These are phyloP conservation scores for Mylabris sibirica DNA, from an alignment of 2,888 invertebrate genomes.

Conservation along the genomic window DNA sequence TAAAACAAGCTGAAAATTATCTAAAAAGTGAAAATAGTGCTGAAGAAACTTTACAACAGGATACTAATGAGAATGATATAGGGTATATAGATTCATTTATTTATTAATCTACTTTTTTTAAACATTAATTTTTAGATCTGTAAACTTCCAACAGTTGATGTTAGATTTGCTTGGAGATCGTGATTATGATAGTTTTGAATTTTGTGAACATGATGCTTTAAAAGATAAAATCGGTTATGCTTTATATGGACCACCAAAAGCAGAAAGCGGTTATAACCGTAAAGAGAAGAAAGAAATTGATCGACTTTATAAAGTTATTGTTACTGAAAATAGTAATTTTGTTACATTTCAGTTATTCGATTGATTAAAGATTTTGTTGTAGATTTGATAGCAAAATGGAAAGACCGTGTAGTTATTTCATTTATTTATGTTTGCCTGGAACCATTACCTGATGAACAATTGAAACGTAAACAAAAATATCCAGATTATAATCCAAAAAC, in stretches of 20 bases:
- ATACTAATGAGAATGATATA: conserved; percentile 38
- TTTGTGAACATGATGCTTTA: conserved; percentile 62
- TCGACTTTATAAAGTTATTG: conserved; percentile 45
- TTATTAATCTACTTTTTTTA: neutral
- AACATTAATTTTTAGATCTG: conserved; percentile 36
- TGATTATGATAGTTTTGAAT: conserved; percentile 66
- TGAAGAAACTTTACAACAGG: conserved; percentile 37
- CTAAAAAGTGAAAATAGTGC: conserved; percentile 37
- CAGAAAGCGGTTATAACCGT: conserved; percentile 58
- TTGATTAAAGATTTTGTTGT: neutral
- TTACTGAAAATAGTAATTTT: conserved; percentile 46
- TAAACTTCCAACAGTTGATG: conserved; percentile 65
- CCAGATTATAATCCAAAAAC: conserved; percentile 51
- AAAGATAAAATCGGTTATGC: conserved; percentile 67
- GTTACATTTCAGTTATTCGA: neutral
- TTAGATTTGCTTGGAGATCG: conserved; percentile 67
- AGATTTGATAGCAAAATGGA: conserved; percentile 46
- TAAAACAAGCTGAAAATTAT: conserved; percentile 38
- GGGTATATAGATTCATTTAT: conserved; percentile 32
- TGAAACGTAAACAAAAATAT: conserved; percentile 46
- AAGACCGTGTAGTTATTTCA: conserved; percentile 46
- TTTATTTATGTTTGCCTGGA: conserved; percentile 51
- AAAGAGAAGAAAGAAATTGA: conserved; percentile 47
- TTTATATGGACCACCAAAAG: conserved; percentile 64
- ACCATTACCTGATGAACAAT: conserved; percentile 50